Conservation (phyloP, 2,113 vertebrate species). For the Myocastor coypus region DNA sequence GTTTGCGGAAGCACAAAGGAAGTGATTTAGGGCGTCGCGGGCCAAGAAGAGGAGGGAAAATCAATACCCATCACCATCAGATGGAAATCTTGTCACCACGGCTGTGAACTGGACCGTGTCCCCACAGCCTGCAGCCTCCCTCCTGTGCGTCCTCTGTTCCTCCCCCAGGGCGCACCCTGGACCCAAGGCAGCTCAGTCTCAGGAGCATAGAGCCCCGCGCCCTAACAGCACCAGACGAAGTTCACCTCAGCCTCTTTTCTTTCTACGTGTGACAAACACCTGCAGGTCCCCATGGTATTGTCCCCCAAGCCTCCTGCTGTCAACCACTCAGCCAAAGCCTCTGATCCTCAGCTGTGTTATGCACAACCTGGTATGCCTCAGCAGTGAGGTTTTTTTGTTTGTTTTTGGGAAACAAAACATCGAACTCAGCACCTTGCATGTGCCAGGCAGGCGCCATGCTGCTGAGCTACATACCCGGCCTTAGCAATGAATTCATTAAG, state of each 20-base stretch:
- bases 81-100: conserved; percentile 51
- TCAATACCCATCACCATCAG: conserved; percentile 69
- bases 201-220: background rate
- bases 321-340: no score
- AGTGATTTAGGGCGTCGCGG: conserved; percentile 68
- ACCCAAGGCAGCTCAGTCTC: background rate
- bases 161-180: fast-evolving
- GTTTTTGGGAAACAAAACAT: no score
- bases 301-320: background rate
- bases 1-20: conserved; percentile 63
- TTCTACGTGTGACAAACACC: background rate
- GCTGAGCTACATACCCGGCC: no score
- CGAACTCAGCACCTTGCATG: no score
- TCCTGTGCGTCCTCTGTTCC: background rate
- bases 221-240: fast-evolving
- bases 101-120: background rate
- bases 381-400: no score
- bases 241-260: fast-evolving
- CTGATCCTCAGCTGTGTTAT: background rate
- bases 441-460: no score
- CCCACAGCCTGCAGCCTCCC: background rate
- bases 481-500: background rate
- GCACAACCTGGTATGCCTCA: fast-evolving
- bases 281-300: background rate
- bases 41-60: conserved; percentile 60